These are phyloP conservation scores for Meriones psammophilus DNA, from an alignment of 2,797 vertebrate species.

Conservation along the genomic window DNA sequence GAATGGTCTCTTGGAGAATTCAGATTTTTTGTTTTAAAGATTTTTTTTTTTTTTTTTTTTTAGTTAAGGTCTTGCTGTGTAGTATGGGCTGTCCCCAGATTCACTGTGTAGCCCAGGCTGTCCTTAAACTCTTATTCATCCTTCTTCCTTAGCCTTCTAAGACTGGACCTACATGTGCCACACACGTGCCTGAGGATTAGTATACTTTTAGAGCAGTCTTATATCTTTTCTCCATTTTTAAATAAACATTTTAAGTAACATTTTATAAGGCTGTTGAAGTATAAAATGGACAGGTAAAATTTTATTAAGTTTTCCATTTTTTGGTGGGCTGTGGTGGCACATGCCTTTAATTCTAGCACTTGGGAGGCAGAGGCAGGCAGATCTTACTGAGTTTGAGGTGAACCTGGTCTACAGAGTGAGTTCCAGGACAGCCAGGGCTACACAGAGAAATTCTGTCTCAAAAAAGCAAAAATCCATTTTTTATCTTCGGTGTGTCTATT, in stretches of 20 bases:
- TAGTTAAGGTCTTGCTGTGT: neutral
- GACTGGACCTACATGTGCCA: neutral
- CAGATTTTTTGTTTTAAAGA: neutral
- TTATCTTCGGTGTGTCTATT: slow-evolving; percentile 66
- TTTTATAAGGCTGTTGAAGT: slow-evolving; percentile 22
- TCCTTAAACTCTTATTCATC: neutral
- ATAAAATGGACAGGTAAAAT: slow-evolving; percentile 48
- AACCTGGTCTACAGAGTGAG: too few relatives aligned
- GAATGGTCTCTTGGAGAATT: slow-evolving; percentile 48
- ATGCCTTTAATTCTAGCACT: too few relatives aligned
- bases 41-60: neutral
- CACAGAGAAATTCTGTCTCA: too few relatives aligned
- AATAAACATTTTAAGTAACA: slow-evolving; percentile 13
- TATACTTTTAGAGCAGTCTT: slow-evolving; percentile 1
- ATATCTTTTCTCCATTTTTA: slow-evolving; percentile 28
- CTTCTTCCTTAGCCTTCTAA: neutral
- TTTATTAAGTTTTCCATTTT: neutral
- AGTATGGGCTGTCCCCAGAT: neutral
- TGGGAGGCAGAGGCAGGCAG: too few relatives aligned
- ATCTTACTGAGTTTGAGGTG: too few relatives aligned
- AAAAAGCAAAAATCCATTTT: neutral
- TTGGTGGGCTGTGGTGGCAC: too few relatives aligned
- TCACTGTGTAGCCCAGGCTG: neutral
- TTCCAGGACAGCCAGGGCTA: too few relatives aligned
- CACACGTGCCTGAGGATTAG: neutral